These are phyloP conservation scores for Euclidia mi DNA, from an alignment of 2,888 invertebrate genomes.

Conservation along the genomic window DNA sequence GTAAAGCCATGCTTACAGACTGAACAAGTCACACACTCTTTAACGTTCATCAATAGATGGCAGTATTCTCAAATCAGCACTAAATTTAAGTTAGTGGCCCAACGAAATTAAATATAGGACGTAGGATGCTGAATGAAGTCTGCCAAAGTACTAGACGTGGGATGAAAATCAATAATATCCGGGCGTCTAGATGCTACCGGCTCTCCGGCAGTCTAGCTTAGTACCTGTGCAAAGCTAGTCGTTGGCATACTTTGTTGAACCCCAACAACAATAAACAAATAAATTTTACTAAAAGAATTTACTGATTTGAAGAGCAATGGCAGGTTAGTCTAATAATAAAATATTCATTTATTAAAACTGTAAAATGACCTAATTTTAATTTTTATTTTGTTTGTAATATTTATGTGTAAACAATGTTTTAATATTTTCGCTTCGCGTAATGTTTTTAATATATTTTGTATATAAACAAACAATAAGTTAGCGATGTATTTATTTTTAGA, in stretches of 20 bases:
- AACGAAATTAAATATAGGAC: neutral
- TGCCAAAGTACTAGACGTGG: neutral
- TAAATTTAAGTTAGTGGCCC: neutral
- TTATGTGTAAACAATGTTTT: too few species aligned
- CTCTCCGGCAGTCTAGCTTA: neutral
- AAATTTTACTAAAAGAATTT: too few species aligned
- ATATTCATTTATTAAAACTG: too few species aligned
- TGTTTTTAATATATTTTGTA: too few species aligned
- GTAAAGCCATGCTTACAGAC: neutral
- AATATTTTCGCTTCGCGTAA: too few species aligned
- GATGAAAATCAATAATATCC: constrained; percentile 14
- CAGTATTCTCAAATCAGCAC: neutral
- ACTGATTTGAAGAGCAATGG: too few species aligned
- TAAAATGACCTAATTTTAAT: too few species aligned
- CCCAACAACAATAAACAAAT: too few species aligned
- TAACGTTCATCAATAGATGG: neutral
- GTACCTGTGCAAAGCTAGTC: neutral
- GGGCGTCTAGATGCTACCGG: neutral
- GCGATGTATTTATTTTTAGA: too few species aligned
- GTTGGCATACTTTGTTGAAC: neutral
- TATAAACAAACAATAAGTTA: too few species aligned
- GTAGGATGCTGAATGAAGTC: neutral
- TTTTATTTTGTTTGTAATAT: too few species aligned
- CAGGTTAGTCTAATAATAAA: too few species aligned
- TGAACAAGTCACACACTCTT: neutral